These are phyloP conservation scores for Allolobophora icterica DNA, from an alignment of 2,888 invertebrate species.

Conservation along the genomic window DNA sequence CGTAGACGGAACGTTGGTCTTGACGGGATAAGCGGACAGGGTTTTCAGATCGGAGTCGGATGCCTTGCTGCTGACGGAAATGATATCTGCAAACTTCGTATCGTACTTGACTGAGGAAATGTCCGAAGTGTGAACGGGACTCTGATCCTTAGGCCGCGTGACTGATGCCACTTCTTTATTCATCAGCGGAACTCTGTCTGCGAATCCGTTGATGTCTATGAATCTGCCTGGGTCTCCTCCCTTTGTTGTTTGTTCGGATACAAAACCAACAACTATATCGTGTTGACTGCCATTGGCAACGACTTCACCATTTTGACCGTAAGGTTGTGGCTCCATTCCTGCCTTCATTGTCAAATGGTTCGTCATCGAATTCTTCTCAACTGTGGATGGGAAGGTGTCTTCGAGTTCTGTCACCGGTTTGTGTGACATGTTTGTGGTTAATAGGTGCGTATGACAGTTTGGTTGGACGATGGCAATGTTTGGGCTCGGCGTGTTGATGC, in stretches of 20 bases:
- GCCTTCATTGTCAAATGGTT: not conserved
- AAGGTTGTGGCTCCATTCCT: not conserved
- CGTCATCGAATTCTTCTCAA: not conserved
- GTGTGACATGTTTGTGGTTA: not conserved
- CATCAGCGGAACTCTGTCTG: not conserved
- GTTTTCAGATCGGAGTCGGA: not conserved
- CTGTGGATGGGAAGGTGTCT: not conserved
- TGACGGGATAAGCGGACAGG: not conserved
- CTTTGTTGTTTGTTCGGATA: not conserved
- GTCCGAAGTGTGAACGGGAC: not conserved
- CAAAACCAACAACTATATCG: not conserved
- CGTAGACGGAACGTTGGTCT: not conserved
- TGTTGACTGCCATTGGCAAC: not conserved
- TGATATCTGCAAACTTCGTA: not conserved
- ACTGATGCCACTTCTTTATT: not conserved
- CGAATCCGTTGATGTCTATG: not conserved
- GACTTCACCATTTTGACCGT: not conserved
- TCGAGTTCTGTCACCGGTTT: not conserved
- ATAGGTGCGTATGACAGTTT: not conserved
- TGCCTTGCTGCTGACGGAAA: not conserved
- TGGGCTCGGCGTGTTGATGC: not conserved
- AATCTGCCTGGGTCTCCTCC: not conserved
- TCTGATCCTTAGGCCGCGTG: not conserved
- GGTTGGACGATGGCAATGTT: slow-evolving; percentile 19
- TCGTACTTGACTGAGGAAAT: not conserved